Evolutionary conservation across 2,888 invertebrate species (phyloP).

Genomic region (Plutella xylostella): DNA sequence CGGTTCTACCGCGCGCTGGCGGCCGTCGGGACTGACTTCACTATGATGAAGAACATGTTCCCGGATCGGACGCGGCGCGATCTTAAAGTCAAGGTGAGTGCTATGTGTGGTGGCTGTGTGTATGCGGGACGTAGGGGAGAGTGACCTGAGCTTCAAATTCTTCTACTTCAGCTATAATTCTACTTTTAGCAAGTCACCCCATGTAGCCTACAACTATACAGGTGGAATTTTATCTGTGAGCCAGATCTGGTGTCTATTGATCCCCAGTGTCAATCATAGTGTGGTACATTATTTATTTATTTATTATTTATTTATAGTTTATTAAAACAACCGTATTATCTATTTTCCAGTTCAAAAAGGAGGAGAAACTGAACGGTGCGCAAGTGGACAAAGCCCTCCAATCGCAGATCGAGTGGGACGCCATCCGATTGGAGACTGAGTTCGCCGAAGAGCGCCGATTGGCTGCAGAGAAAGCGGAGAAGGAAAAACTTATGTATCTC

Average conservation of each 20-base stretch:
- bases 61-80: conserved; percentile 78
- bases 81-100: conserved; percentile 75
- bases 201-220: no score
- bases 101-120: no score
- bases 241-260: no score
- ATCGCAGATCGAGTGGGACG: conserved; percentile 76
- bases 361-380: conserved; percentile 81
- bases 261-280: no score
- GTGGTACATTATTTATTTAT: not conserved
- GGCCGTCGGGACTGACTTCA: conserved; percentile 86
- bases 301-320: not conserved
- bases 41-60: conserved; percentile 80
- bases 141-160: no score
- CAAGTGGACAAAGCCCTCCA: conserved; percentile 82
- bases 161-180: no score
- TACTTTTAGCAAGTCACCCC: no score
- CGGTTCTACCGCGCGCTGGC: conserved; percentile 85
- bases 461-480: conserved; percentile 25
- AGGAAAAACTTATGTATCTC: conserved; percentile 24
- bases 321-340: no score
- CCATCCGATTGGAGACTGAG: conserved; percentile 33
- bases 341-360: conserved; percentile 82
- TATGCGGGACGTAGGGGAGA: no score
- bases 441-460: conserved; percentile 37
- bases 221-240: no score